Evolutionary conservation across 2,888 invertebrate species (phyloP), one percentile per base, ranked within the genome.

Genomic region (Nasonovia ribisnigri): DNA sequence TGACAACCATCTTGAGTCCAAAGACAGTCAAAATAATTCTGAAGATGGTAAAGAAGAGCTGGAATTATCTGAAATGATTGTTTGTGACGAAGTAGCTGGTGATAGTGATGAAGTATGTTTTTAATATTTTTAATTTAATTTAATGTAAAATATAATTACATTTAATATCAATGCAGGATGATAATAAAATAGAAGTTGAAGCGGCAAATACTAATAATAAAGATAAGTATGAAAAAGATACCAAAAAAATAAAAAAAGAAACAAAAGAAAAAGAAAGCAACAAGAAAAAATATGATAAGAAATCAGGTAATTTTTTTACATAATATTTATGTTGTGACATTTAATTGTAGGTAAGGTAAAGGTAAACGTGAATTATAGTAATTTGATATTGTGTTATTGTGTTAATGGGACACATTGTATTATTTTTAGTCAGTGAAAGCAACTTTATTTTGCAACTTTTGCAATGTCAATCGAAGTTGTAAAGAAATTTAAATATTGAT

Each of bases 11-110:
- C 48, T 26, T 48, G 93, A 93, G n/a, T 51, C 1, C n/a, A 93
- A 93, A 90, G 93, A 93, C 3, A 86, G 48, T 67, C 90, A 90
- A 90, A 86, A 93, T 90, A 93, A 90, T 86, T 93, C 90, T 93
- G 93, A 93, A 93, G 93, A 93, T 86, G 89, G 89, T 48, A 93
- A 93, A 90, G 93, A 93, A 93, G 93, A 93, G 42, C 48, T 93
- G 6, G 93, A 93, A 67, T 93, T 93, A 20, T 93, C 93, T 43
- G 95, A 95, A 94, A 95, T 96, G 94, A 95, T 95, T 94, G 95
- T 95, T 92, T 95, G 95, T 92, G 95, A 95, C 92, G 95, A 95
- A 94, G 94, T 95, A n/a, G 94, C 91, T 91, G 95, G 95, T 57
- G 95, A 94, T 90, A 93, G 84, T 84, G 93, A 93, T 90, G 93